A percentile compares a stretch with the other conserved stretches of the same genome.
phyloP scores from a whole-genome alignment of 2,113 vertebrate genomes.

The Promerops cafer region DNA sequence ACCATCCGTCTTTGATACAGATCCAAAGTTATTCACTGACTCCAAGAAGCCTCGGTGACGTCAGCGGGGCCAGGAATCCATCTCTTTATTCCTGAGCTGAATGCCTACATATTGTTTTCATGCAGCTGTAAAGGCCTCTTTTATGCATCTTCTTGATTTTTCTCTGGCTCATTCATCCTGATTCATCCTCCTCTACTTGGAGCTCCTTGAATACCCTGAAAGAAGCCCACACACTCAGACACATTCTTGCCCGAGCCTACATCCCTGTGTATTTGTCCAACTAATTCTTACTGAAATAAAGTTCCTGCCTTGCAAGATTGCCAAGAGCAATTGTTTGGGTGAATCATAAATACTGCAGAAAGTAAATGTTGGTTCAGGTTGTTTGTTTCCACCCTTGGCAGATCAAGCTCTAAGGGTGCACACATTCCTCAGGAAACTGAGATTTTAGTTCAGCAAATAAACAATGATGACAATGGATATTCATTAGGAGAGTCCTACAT shows the following conservation, averaged over 20 bases:
- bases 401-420: background rate
- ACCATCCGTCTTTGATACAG: background rate
- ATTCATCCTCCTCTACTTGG: constrained; percentile 51
- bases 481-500: background rate
- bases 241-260: constrained; percentile 21
- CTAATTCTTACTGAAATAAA: constrained; percentile 41
- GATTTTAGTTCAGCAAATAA: background rate
- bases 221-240: constrained; percentile 40
- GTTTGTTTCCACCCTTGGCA: constrained; percentile 34
- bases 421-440: background rate
- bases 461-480: background rate
- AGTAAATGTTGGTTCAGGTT: constrained; percentile 49
- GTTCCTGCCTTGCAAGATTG: constrained; percentile 29
- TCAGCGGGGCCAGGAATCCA: background rate
- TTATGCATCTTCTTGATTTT: constrained; percentile 42
- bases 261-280: constrained; percentile 35
- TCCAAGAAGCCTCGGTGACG: background rate
- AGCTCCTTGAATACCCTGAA: constrained; percentile 51
- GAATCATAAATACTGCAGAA: constrained; percentile 63
- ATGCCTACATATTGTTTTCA: constrained; percentile 48
- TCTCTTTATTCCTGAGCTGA: constrained; percentile 11
- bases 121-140: constrained; percentile 45
- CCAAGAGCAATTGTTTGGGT: constrained; percentile 60
- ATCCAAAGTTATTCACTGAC: constrained; percentile 15
- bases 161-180: constrained; percentile 50